These are phyloP conservation scores for Accipiter cooperii DNA, from an alignment of 2,113 vertebrate genomes.

Conservation along the genomic window DNA sequence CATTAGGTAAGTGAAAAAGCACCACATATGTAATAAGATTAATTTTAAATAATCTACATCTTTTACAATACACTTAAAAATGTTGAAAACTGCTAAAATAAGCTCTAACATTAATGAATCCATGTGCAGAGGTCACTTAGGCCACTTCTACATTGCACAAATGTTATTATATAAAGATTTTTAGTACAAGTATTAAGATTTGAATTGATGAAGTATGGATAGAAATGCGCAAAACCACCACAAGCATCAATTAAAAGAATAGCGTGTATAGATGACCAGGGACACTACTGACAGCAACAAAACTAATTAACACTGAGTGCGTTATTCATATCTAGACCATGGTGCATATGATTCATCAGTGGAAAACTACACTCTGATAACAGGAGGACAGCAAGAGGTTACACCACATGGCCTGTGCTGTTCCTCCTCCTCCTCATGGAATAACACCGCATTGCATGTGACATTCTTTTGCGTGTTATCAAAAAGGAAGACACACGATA, in stretches of 20 bases:
- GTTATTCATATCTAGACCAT: neutral
- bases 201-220: neutral
- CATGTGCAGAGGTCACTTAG: neutral
- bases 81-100: neutral
- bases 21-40: neutral
- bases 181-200: neutral
- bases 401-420: neutral
- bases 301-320: neutral
- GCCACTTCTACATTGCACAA: neutral
- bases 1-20: neutral
- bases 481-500: neutral
- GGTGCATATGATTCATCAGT: neutral
- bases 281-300: neutral
- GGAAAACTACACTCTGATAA: neutral
- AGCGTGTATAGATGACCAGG: neutral
- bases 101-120: neutral
- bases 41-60: neutral
- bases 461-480: neutral
- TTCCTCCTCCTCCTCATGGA: neutral
- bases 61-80: neutral
- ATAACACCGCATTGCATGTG: neutral
- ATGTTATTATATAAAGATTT: neutral
- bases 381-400: neutral
- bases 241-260: neutral
- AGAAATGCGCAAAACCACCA: neutral